phyloP scores from a whole-genome alignment of 2,888 invertebrate species.

The Phalera bucephala region DNA sequence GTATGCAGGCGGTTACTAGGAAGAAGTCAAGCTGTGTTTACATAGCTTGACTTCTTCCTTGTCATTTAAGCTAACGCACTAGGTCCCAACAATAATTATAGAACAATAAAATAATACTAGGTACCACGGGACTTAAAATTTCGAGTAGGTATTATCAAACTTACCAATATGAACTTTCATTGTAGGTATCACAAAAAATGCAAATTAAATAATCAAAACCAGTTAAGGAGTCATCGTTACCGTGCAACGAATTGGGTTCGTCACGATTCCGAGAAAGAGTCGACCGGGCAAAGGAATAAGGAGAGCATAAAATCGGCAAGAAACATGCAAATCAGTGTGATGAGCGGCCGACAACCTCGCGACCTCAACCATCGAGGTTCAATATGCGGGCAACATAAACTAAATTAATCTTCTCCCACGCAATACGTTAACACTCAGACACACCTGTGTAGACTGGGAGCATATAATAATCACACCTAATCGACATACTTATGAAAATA shows the following conservation, averaged over 20 bases:
- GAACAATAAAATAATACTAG: no score
- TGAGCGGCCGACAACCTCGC: slow-evolving; percentile 53
- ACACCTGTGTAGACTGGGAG: slow-evolving; percentile 22
- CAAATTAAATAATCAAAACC: slow-evolving; percentile 19
- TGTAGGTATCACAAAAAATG: slow-evolving; percentile 22
- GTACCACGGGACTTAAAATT: no score
- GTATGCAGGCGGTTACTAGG: no score
- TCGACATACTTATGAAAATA: no score
- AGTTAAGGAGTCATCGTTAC: slow-evolving; percentile 28
- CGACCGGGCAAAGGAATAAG: slow-evolving; percentile 50
- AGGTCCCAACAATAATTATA: no score
- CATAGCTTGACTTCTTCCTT: no score
- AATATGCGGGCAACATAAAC: slow-evolving; percentile 27
- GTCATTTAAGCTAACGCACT: no score
- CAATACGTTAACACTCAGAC: slow-evolving; percentile 32
- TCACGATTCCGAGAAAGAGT: slow-evolving; percentile 54
- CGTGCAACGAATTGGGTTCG: slow-evolving; percentile 45
- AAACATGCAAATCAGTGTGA: slow-evolving; percentile 65
- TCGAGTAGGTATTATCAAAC: no score
- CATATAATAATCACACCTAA: slow-evolving; percentile 26
- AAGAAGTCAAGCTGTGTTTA: no score
- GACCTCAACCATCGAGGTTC: slow-evolving; percentile 37
- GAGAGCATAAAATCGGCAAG: slow-evolving; percentile 50
- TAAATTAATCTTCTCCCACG: slow-evolving; percentile 44
- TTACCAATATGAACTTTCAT: no score